These are phyloP conservation scores for Drosophila demipolita DNA, from an alignment of 2,888 invertebrate species.

Conservation along the genomic window DNA sequence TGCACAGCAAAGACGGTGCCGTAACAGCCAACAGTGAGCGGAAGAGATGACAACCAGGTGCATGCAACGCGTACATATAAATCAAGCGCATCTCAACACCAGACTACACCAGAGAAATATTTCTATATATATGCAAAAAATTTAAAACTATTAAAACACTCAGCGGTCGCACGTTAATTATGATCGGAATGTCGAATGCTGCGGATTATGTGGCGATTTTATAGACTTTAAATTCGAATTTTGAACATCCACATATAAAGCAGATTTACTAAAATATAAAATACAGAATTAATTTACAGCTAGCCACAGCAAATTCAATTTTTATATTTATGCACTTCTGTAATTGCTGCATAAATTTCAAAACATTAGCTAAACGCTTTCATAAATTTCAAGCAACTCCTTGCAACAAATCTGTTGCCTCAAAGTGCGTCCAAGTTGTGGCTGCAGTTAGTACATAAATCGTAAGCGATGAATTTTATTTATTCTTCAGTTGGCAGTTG, in stretches of 20 bases:
- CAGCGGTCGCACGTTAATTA: slow-evolving; percentile 2
- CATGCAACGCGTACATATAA: slow-evolving; percentile 59
- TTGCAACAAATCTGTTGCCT: background rate
- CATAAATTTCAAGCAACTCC: background rate
- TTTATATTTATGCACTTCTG: background rate
- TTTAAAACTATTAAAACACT: background rate
- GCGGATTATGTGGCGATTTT: background rate
- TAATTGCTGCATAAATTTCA: background rate
- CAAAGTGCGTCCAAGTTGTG: background rate
- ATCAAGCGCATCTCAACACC: slow-evolving; percentile 35
- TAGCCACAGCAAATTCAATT: background rate
- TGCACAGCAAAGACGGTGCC: slow-evolving; percentile 48
- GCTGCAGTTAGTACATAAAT: background rate
- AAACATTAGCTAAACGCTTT: background rate
- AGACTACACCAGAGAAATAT: slow-evolving; percentile 7
- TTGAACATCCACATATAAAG: background rate
- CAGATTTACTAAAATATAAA: too few relatives aligned
- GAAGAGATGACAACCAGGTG: slow-evolving; percentile 66
- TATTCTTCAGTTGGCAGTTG: background rate
- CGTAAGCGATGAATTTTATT: background rate
- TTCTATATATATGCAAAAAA: slow-evolving; percentile 1
- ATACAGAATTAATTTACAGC: background rate
- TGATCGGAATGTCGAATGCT: background rate
- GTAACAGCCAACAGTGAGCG: slow-evolving; percentile 56
- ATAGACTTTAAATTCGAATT: too few relatives aligned